Evolutionary conservation across 1,140 invertebrate genomes (phyloP).

Genomic region (Wiebesia pumilae): DNA sequence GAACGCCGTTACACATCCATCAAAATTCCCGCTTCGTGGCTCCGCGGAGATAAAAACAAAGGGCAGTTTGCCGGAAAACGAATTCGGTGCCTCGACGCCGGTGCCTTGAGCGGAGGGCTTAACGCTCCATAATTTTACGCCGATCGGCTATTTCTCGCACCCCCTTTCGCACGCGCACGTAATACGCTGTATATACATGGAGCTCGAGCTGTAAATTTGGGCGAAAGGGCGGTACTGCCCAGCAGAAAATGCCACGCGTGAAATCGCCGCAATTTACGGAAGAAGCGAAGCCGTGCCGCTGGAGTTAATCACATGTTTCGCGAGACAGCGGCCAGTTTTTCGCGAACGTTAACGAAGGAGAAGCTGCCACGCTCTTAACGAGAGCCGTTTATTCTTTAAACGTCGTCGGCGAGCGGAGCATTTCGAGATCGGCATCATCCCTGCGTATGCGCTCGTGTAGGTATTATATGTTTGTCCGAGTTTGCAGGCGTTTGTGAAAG

Average conservation of each 20-base stretch:
- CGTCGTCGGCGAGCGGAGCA: background rate
- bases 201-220: slow-evolving; percentile 56
- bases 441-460: background rate
- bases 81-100: slow-evolving; percentile 41
- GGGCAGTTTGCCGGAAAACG: background rate
- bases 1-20: no score
- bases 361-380: slow-evolving; percentile 37
- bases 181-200: slow-evolving; percentile 47
- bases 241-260: slow-evolving; percentile 44
- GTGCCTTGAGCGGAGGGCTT: background rate
- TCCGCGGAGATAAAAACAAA: background rate
- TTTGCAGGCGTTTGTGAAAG: background rate
- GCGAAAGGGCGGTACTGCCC: slow-evolving; percentile 1
- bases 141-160: slow-evolving; percentile 22
- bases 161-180: slow-evolving; percentile 21
- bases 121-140: background rate
- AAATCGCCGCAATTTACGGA: slow-evolving; percentile 25
- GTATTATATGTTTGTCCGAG: background rate
- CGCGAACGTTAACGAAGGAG: slow-evolving; percentile 14
- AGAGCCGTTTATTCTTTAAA: slow-evolving; percentile 45
- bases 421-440: background rate
- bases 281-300: background rate
- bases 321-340: slow-evolving; percentile 32
- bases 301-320: slow-evolving; percentile 38
- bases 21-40: background rate